Evolutionary conservation across 2,888 invertebrate species (phyloP).

Genomic region (Drosophila paucipuncta): DNA sequence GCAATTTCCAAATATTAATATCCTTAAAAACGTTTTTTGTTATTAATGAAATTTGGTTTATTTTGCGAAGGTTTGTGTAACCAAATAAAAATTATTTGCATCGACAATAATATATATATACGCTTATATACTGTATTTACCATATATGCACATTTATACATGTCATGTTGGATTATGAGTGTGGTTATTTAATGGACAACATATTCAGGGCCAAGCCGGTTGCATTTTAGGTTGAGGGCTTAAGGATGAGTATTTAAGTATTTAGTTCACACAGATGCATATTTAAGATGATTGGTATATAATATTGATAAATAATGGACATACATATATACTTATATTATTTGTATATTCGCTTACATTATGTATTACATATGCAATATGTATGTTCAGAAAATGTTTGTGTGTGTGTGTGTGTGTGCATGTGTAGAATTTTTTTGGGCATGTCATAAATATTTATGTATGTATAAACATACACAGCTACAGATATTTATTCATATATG

Average conservation of each 20-base stretch:
- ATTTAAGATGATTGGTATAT: neutral
- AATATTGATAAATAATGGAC: conserved; percentile 1
- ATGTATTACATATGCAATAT: neutral
- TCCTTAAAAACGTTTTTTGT: neutral
- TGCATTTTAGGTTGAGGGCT: conserved; percentile 12
- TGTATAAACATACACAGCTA: conserved; percentile 37
- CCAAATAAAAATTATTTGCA: neutral
- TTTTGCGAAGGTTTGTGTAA: neutral
- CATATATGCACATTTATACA: neutral
- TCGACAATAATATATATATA: neutral
- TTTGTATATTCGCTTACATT: conserved; percentile 1
- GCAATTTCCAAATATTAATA: neutral
- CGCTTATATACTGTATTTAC: neutral
- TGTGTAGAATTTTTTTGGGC: conserved; percentile 15
- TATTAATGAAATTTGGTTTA: neutral
- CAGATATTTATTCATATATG: conserved; percentile 23
- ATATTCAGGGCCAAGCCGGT: conserved; percentile 16
- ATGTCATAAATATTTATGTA: conserved; percentile 36
- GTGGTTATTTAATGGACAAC: conserved; percentile 2
- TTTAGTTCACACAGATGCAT: conserved; percentile 4
- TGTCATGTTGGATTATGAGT: neutral
- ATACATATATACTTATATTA: neutral
- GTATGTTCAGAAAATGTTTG: neutral
- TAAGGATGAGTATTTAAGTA: conserved; percentile 1
- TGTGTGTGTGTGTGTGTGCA: conserved; percentile 3